phyloP scores from a whole-genome alignment of 1,140 invertebrate genomes.

The Cherax destructor region DNA sequence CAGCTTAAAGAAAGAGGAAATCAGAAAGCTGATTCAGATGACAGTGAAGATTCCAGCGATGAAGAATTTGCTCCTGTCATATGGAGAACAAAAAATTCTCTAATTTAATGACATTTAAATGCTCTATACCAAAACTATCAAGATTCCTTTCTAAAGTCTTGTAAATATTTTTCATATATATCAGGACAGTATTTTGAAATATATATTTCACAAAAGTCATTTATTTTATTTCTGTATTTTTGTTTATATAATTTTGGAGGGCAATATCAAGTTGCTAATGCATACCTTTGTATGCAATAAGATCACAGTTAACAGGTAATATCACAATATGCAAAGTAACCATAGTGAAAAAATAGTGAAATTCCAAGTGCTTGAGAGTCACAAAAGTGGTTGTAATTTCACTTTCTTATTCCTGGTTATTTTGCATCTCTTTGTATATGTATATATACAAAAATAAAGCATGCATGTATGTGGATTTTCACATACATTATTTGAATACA shows the following conservation, averaged over 20 bases:
- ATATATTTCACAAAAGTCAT: not conserved
- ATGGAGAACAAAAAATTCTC: slow-evolving; percentile 70
- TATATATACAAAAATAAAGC: no score
- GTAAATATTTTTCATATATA: not conserved
- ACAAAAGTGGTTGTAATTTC: no score
- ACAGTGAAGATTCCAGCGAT: slow-evolving; percentile 62
- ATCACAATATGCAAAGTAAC: no score
- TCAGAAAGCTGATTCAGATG: slow-evolving; percentile 17
- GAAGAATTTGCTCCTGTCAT: slow-evolving; percentile 68
- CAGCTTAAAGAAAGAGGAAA: slow-evolving; percentile 42
- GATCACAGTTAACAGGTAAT: no score
- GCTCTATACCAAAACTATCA: not conserved
- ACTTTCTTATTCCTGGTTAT: no score
- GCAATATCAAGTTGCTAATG: not conserved
- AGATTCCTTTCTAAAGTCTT: not conserved
- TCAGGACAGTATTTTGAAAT: not conserved
- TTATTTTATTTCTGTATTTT: not conserved
- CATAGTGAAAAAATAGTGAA: no score
- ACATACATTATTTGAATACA: no score
- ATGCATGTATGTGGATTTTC: no score
- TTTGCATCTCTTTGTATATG: no score
- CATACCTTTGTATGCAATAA: no score
- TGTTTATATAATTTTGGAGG: not conserved
- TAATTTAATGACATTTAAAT: slow-evolving; percentile 31
- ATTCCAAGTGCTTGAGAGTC: no score